phyloP scores from a whole-genome alignment of 2,797 vertebrate species.

The Pangasius krempfi region DNA sequence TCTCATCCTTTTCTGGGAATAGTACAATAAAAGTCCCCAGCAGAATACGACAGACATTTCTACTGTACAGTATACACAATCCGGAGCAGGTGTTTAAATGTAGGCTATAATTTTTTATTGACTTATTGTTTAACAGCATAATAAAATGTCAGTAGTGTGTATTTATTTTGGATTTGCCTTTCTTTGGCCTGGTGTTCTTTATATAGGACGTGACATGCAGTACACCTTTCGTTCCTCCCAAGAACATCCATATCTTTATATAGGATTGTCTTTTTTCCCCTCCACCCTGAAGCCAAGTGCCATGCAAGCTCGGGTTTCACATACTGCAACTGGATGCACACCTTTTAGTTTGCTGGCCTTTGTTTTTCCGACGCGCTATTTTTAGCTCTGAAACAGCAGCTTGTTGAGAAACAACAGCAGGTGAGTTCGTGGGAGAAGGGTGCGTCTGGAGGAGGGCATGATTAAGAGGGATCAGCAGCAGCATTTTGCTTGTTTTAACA shows the following conservation, averaged over 20 bases:
- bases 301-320: slow-evolving; percentile 61
- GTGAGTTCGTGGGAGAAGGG: slow-evolving; percentile 35
- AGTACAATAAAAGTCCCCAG: not conserved
- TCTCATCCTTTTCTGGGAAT: slow-evolving; percentile 50
- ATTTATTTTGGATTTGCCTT: not conserved
- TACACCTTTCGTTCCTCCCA: not conserved
- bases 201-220: not conserved
- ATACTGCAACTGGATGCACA: slow-evolving; percentile 43
- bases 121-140: not conserved
- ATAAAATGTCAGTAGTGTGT: no score
- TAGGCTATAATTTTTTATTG: not conserved
- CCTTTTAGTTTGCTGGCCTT: slow-evolving; percentile 56
- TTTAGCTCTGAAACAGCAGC: slow-evolving; percentile 61
- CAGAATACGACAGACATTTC: not conserved
- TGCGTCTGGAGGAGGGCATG: slow-evolving; percentile 38
- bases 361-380: slow-evolving; percentile 60
- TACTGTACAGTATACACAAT: not conserved
- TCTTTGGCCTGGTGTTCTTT: not conserved
- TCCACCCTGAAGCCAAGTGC: slow-evolving; percentile 20
- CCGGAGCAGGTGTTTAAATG: not conserved
- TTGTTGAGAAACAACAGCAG: no score
- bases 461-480: slow-evolving; percentile 28
- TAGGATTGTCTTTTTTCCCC: slow-evolving; percentile 1
- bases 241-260: slow-evolving; percentile 14
- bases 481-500: slow-evolving; percentile 28